Evolutionary conservation across 2,888 invertebrate genomes (phyloP), one percentile per base, ranked within the genome.

Genomic region (Pandemis cinnamomeana): DNA sequence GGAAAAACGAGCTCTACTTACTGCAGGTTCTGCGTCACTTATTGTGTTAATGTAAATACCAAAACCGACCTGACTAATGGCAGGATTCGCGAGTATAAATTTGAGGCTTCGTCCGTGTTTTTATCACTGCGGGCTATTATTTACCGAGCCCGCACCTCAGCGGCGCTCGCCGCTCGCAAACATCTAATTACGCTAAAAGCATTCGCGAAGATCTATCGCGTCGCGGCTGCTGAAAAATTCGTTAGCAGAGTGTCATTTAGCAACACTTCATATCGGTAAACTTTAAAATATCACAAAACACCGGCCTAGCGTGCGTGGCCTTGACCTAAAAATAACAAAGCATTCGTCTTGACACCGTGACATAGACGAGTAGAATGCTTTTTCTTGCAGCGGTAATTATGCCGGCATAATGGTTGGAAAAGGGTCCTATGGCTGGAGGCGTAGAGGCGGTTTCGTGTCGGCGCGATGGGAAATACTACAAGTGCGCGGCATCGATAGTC

Each of bases 261-360:
- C 76, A 77, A 77, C 79, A 80, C 77, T 84, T 85, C 61, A 42
- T 75, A 69, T 67, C 51, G 61, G 66, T 67, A 71, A 75, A 76
- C 61, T 76, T 73, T 62, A 68, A 70, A 73, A 73, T 73, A 72
- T 58, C 72, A 15, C 72, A 61, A 48, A 67, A 67, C 46, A 48
- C 63, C 15, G 73, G 64, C 66, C 51, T 61, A 66, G 73, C 73
- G 60, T 41, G 61, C 71, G 58, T 61, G 87, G 80, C 92, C 92
- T 90, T 92, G 92, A 92, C 92, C 91, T 83, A 90, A 91, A 90
- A 90, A 90, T 90, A 89, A 86, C 86, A 84, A 85, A 87, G 86
- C 89, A 87, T 84, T 86, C 82, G 82, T 89, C 87, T 87, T 88
- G 88, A 89, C 89, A 89, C 85, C 81, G 86, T 88, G 86, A 87